Percentiles rank a stretch among this genome's conserved stretches.
Conservation (phyloP, 2,888 invertebrate species). For the Trichopria drosophilae region DNA sequence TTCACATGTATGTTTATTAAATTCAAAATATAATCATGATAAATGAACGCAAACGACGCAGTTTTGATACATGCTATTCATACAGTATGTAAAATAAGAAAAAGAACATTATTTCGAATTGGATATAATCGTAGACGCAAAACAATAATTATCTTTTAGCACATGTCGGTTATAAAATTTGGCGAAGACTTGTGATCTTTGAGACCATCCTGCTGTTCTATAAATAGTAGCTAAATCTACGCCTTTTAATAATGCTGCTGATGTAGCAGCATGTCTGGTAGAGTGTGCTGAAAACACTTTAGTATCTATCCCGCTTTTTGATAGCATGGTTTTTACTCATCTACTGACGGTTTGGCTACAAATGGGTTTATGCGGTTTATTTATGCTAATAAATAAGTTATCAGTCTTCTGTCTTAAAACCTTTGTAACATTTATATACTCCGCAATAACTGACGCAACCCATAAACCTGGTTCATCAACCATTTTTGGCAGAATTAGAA, state of each 20-base stretch:
- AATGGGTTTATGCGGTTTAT: constrained; percentile 6
- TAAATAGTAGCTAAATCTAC: constrained; percentile 4
- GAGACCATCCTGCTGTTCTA: constrained; percentile 3
- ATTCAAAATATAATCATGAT: too few relatives aligned
- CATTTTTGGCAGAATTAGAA: constrained; percentile 5
- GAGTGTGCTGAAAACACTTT: constrained; percentile 8
- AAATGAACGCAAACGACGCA: too few relatives aligned
- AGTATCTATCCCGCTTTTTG: not conserved
- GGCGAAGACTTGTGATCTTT: not conserved
- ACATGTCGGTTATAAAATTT: constrained; percentile 16
- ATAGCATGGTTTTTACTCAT: constrained; percentile 4
- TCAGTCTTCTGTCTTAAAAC: not conserved
- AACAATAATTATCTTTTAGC: not conserved
- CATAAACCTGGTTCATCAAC: not conserved
- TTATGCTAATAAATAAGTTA: constrained; percentile 7
- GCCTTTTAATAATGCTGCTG: not conserved
- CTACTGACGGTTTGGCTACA: constrained; percentile 1
- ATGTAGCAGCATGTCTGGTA: constrained; percentile 12
- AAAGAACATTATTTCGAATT: too few relatives aligned
- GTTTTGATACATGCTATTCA: too few relatives aligned
- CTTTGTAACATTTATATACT: constrained; percentile 7
- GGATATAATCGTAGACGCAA: too few relatives aligned
- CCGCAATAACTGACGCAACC: not conserved
- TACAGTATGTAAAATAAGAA: too few relatives aligned
- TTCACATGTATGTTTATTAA: too few relatives aligned